Evolutionary conservation across 2,113 vertebrate genomes (phyloP).

Genomic region (Diadophis punctatus): DNA sequence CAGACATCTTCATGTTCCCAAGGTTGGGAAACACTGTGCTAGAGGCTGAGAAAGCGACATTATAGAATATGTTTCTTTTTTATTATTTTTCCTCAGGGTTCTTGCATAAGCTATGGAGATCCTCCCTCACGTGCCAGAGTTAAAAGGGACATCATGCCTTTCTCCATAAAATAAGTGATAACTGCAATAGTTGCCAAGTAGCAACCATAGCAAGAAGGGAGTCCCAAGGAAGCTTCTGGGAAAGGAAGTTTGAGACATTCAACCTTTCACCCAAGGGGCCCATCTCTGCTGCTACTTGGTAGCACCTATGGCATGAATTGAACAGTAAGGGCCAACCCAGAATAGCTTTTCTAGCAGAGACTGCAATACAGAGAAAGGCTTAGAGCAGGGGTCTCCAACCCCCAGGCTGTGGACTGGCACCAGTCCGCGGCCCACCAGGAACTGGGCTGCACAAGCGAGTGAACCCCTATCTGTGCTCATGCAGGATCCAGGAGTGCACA

Average conservation of each 20-base stretch:
- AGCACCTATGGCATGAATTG: neutral
- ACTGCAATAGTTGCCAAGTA: too few relatives aligned
- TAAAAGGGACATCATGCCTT: neutral
- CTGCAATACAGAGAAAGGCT: neutral
- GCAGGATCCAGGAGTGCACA: too few relatives aligned
- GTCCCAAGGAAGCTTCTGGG: too few relatives aligned
- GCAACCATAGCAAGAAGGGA: too few relatives aligned
- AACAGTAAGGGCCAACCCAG: neutral
- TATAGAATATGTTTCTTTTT: neutral
- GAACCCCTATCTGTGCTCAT: too few relatives aligned
- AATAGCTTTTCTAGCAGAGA: neutral
- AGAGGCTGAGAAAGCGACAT: neutral
- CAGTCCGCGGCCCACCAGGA: too few relatives aligned
- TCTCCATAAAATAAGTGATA: neutral
- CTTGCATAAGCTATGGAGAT: neutral
- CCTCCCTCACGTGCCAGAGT: neutral
- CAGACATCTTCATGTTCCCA: too few relatives aligned
- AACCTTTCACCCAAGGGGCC: neutral
- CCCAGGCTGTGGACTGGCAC: too few relatives aligned
- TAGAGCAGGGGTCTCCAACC: neutral
- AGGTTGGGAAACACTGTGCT: too few relatives aligned
- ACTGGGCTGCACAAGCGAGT: too few relatives aligned
- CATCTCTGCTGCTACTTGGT: neutral
- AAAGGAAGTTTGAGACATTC: too few relatives aligned
- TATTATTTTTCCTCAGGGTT: neutral